These are phyloP conservation scores for Accipiter minullus DNA, from an alignment of 2,797 vertebrate genomes.

Conservation along the genomic window DNA sequence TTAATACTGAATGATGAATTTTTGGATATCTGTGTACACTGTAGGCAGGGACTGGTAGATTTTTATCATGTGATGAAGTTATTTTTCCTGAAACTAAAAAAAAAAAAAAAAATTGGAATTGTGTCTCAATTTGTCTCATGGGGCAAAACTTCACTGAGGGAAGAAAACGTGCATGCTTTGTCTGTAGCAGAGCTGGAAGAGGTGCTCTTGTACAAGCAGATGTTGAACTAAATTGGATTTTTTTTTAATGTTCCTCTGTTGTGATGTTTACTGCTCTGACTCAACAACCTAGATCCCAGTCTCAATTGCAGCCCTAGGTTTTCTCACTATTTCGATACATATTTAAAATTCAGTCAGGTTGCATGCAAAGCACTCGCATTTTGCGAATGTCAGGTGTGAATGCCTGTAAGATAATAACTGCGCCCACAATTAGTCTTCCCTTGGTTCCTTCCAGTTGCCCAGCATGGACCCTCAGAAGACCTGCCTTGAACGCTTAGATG, in stretches of 20 bases:
- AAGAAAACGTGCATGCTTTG: neutral
- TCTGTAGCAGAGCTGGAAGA: neutral
- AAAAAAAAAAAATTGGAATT: neutral
- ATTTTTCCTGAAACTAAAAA: neutral
- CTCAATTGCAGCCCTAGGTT: neutral
- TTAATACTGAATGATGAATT: neutral
- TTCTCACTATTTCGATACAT: neutral
- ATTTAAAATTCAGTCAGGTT: neutral
- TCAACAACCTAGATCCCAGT: neutral
- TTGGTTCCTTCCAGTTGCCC: neutral
- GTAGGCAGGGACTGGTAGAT: neutral
- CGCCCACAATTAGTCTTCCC: neutral
- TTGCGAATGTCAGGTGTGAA: neutral
- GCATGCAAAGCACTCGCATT: neutral
- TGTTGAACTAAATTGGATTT: neutral
- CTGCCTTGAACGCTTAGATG: rapidly evolving
- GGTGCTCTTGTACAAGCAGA: neutral
- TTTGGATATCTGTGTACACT: neutral
- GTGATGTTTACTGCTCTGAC: neutral
- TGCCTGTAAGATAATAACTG: neutral
- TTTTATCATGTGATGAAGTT: neutral
- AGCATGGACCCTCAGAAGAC: neutral
- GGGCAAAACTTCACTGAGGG: neutral
- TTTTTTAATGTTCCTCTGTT: neutral
- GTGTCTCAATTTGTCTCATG: neutral